Percentiles rank a stretch among this genome's conserved stretches.
Conservation (phyloP, 2,113 vertebrate genomes). For the Chascanopsetta lugubris region DNA sequence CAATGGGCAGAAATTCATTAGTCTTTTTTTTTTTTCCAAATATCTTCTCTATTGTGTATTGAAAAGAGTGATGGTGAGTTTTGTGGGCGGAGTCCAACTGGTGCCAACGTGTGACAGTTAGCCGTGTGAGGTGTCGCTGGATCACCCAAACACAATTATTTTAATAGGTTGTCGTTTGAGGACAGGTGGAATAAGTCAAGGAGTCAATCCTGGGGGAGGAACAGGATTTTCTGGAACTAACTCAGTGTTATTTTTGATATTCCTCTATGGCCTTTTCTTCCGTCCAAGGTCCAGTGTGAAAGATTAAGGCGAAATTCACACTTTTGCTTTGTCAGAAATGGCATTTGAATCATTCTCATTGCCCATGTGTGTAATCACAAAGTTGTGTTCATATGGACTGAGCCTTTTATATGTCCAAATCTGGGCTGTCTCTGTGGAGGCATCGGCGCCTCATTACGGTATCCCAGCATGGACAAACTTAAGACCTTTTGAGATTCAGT, state of each 20-base stretch:
- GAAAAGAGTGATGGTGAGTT: background rate
- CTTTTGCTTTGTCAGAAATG: too few species aligned
- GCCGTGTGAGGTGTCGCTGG: background rate
- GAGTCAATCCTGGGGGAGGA: background rate
- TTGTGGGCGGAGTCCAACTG: background rate
- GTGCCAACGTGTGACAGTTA: background rate
- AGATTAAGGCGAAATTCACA: too few species aligned
- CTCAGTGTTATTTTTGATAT: background rate
- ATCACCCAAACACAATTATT: background rate
- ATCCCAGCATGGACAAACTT: too few species aligned
- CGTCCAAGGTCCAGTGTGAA: too few species aligned
- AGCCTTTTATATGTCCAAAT: too few species aligned
- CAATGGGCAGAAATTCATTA: conserved; percentile 5
- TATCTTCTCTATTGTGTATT: too few species aligned
- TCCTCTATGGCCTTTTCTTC: background rate
- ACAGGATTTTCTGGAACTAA: background rate
- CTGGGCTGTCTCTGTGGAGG: too few species aligned
- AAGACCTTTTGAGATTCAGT: too few species aligned
- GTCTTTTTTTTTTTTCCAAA: background rate
- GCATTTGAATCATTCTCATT: too few species aligned
- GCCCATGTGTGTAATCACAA: too few species aligned
- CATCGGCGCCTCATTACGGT: too few species aligned
- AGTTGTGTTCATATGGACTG: too few species aligned
- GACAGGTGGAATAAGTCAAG: background rate
- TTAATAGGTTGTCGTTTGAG: background rate